These are phyloP conservation scores for Conus canariensis DNA, from an alignment of 2,888 invertebrate species.

Conservation along the genomic window DNA sequence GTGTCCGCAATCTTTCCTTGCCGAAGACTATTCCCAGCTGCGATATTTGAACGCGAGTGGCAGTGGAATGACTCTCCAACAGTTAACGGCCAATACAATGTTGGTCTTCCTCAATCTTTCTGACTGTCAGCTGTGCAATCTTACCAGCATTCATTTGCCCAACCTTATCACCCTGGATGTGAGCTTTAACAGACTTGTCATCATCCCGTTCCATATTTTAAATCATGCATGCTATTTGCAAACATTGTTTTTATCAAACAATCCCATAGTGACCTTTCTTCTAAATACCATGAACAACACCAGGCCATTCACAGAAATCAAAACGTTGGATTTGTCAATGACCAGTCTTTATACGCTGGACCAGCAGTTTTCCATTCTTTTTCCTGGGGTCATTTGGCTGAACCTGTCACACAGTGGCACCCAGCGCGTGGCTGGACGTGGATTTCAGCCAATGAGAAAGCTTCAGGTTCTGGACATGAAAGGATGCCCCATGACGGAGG, in stretches of 20 bases:
- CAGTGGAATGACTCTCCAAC: not conserved
- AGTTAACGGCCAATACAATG: not conserved
- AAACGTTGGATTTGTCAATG: not conserved
- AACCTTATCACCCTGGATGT: slow-evolving; percentile 1
- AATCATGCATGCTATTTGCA: not conserved
- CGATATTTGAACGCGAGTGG: not conserved
- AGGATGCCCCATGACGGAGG: slow-evolving; percentile 7
- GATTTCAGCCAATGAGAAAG: slow-evolving; percentile 4
- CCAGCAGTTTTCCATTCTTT: not conserved
- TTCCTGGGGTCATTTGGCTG: not conserved
- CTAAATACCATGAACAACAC: not conserved
- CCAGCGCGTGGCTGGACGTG: not conserved
- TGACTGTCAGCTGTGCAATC: not conserved
- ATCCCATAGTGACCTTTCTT: not conserved
- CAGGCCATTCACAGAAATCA: not conserved
- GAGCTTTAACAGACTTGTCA: slow-evolving; percentile 18
- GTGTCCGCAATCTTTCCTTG: not conserved
- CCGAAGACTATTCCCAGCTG: not conserved
- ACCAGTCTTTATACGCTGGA: not conserved
- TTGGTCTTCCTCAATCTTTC: not conserved
- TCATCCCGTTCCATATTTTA: not conserved
- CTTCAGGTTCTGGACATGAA: slow-evolving; percentile 3
- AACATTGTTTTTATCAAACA: not conserved
- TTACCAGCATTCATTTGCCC: not conserved
- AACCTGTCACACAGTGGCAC: not conserved